Evolutionary conservation across 2,797 vertebrate genomes (phyloP).

Genomic region (Delichon dasypus): DNA sequence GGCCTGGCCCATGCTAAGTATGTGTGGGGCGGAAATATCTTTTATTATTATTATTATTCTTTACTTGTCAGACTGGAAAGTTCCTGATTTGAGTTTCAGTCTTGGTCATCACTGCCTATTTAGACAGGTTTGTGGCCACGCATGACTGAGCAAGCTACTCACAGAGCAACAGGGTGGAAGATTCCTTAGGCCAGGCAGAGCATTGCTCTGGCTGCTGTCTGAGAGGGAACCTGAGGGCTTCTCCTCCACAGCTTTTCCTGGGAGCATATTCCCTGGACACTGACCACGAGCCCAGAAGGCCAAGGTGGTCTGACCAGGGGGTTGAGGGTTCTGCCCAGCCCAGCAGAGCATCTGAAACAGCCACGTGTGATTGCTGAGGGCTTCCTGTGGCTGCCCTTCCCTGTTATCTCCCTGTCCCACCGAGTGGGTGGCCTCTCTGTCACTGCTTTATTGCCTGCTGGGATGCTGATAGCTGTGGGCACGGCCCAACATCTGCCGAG

Average conservation of each 20-base stretch:
- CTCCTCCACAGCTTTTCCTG: not conserved
- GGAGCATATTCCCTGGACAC: not conserved
- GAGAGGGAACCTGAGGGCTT: not conserved
- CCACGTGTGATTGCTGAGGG: not conserved
- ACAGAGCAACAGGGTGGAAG: not conserved
- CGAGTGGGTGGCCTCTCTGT: not conserved
- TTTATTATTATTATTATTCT: not conserved
- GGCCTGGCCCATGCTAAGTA: not conserved
- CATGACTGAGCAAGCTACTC: conserved; percentile 23
- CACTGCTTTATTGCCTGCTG: not conserved
- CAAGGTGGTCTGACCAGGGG: not conserved
- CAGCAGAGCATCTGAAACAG: not conserved
- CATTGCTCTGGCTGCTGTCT: not conserved
- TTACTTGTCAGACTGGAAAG: not conserved
- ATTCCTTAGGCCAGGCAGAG: not conserved
- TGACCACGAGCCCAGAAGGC: not conserved
- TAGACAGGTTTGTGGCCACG: not conserved
- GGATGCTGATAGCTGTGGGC: not conserved
- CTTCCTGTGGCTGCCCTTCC: not conserved
- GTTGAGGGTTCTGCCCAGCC: not conserved
- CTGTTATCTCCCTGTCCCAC: not conserved
- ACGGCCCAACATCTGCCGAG: not conserved
- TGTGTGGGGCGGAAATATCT: fast-evolving
- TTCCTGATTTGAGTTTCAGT: conserved; percentile 44
- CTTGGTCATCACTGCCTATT: conserved; percentile 3